Percentiles rank a stretch among this genome's conserved stretches.
Evolutionary conservation across 1,140 invertebrate species (phyloP).

Genomic region (Argopecten irradians): DNA sequence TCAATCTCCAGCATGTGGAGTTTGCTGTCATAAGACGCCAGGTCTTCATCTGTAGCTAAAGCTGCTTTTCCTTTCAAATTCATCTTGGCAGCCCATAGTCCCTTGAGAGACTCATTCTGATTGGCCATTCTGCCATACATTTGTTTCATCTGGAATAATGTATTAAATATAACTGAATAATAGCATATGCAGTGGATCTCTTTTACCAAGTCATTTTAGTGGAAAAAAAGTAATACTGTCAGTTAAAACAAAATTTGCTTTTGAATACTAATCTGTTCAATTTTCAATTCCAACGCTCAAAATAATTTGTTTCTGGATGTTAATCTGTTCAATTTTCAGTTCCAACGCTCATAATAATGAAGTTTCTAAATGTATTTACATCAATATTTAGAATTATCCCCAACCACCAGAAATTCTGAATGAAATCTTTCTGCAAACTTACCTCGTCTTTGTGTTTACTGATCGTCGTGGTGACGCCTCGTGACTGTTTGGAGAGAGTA

Average conservation of each 20-base stretch:
- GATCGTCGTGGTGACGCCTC: conserved; percentile 66
- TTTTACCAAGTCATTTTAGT: too few species aligned
- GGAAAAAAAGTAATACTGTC: too few species aligned
- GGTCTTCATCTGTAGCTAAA: conserved; percentile 67
- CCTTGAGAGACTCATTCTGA: conserved; percentile 72
- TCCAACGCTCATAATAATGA: too few species aligned
- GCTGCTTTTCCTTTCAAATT: conserved; percentile 67
- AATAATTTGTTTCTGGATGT: too few species aligned
- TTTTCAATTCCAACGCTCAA: too few species aligned
- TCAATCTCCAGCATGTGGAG: conserved; percentile 69
- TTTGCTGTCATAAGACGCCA: conserved; percentile 67
- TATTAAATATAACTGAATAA: too few species aligned
- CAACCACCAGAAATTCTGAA: background rate
- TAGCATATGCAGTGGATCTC: too few species aligned
- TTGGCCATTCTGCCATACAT: conserved; percentile 71
- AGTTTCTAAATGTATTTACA: too few species aligned
- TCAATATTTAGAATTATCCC: too few species aligned
- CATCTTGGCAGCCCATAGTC: conserved; percentile 74
- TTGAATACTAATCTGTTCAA: too few species aligned
- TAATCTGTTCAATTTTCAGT: too few species aligned
- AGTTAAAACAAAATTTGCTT: too few species aligned
- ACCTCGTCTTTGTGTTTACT: conserved; percentile 74
- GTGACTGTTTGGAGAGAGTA: conserved; percentile 69
- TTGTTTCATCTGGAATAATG: conserved; percentile 63
- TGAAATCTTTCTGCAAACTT: background rate